A percentile compares a stretch with the other conserved stretches of the same genome.
Conservation (phyloP, 2,113 vertebrate genomes). For the Sylvietta virens region DNA sequence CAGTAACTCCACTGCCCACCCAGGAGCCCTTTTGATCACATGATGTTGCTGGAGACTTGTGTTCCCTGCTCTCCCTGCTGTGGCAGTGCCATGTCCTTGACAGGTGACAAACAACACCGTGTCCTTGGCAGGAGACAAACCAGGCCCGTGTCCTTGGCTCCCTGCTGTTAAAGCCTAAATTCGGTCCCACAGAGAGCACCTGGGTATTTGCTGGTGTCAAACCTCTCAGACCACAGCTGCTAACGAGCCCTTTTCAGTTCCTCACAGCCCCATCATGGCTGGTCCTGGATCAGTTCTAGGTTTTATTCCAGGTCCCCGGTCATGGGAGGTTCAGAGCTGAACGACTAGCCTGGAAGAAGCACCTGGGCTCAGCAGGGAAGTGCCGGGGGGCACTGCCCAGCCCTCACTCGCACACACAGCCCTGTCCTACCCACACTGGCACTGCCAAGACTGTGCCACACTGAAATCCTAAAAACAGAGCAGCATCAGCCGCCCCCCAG, state of each 20-base stretch:
- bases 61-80: fast-evolving
- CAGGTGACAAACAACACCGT: background rate
- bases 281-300: background rate
- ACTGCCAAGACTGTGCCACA: background rate
- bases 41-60: background rate
- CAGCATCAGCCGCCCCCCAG: background rate
- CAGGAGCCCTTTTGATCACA: background rate
- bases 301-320: background rate
- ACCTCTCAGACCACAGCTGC: background rate
- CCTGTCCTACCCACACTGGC: background rate
- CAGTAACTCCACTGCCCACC: background rate
- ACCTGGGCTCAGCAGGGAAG: background rate
- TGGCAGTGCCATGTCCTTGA: background rate
- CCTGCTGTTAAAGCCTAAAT: background rate
- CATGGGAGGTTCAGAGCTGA: background rate
- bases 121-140: background rate
- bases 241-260: background rate
- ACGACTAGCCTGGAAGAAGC: too few relatives aligned
- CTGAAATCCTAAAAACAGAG: background rate
- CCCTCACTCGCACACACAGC: background rate
- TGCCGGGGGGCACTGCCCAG: background rate
- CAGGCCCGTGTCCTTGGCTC: background rate
- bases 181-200: background rate
- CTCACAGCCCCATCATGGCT: background rate
- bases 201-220: background rate